Evolutionary conservation across 2,797 vertebrate genomes (phyloP).

Genomic region (Xenopus petersii): DNA sequence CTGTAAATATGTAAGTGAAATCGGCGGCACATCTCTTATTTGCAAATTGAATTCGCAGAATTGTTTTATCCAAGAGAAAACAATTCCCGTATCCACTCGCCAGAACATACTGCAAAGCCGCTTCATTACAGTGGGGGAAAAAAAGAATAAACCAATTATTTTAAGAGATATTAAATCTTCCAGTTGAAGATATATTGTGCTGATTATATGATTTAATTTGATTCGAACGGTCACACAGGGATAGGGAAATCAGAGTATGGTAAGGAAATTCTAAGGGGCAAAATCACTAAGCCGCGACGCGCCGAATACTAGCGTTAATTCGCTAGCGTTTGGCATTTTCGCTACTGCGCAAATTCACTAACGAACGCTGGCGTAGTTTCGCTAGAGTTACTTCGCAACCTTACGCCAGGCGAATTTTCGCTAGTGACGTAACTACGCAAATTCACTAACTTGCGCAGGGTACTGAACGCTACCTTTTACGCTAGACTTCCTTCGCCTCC

Average conservation of each 20-base stretch:
- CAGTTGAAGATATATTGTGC: neutral
- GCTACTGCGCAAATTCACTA: too few relatives aligned
- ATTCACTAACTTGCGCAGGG: too few relatives aligned
- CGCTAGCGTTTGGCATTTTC: too few relatives aligned
- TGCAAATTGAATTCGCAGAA: conserved; percentile 11
- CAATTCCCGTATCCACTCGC: neutral
- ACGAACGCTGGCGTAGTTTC: too few relatives aligned
- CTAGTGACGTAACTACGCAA: too few relatives aligned
- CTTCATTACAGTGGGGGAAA: conserved; percentile 3
- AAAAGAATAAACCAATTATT: conserved; percentile 33
- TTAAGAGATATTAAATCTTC: conserved; percentile 9
- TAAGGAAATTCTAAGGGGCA: neutral
- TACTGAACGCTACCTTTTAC: too few relatives aligned
- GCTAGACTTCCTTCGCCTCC: too few relatives aligned
- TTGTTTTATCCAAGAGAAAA: conserved; percentile 23
- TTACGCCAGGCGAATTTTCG: too few relatives aligned
- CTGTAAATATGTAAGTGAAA: neutral
- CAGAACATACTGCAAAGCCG: conserved; percentile 9
- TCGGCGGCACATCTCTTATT: neutral
- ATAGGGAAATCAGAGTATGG: neutral
- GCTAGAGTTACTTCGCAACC: too few relatives aligned
- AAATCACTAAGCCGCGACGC: too few relatives aligned
- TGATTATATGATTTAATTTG: conserved; percentile 13
- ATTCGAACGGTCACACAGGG: neutral
- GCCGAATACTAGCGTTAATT: too few relatives aligned